Conservation (phyloP, 2,888 invertebrate species). For the Pheosia gnoma region DNA sequence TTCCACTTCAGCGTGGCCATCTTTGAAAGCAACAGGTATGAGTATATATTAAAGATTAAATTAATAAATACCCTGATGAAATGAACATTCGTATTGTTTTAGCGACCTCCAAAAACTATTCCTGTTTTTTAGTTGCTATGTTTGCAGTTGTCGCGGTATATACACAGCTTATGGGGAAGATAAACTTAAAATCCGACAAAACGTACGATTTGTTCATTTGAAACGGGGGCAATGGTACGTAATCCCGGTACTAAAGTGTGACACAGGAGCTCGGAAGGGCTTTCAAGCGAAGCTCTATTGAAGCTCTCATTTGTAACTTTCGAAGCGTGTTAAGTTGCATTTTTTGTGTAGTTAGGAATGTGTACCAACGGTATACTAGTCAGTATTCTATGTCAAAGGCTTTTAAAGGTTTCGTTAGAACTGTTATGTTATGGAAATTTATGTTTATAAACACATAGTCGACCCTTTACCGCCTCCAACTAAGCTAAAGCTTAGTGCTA, state of each 20-base stretch:
- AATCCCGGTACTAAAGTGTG: conserved; percentile 53
- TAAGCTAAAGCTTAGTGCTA: no score
- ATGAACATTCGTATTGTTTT: not conserved
- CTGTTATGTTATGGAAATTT: no score
- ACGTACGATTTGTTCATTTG: conserved; percentile 51
- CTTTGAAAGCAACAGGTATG: no score
- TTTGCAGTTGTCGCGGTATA: not conserved
- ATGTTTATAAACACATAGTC: no score
- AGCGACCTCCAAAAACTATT: not conserved
- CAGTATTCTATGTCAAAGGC: no score
- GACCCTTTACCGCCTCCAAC: no score
- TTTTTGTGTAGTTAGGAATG: not conserved
- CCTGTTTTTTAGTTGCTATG: not conserved
- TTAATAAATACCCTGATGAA: no score
- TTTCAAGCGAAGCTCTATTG: conserved; percentile 30
- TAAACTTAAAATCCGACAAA: conserved; percentile 51
- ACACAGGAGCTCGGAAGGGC: conserved; percentile 37
- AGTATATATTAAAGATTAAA: no score
- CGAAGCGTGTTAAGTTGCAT: conserved; percentile 1
- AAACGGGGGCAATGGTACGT: conserved; percentile 46
- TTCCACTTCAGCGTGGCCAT: no score
- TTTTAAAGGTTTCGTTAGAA: no score
- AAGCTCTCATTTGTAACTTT: conserved; percentile 16
- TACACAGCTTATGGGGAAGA: conserved; percentile 30
- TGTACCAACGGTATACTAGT: no score